These are phyloP conservation scores for Tigriopus californicus DNA, from an alignment of 2,888 invertebrate species.

Conservation along the genomic window DNA sequence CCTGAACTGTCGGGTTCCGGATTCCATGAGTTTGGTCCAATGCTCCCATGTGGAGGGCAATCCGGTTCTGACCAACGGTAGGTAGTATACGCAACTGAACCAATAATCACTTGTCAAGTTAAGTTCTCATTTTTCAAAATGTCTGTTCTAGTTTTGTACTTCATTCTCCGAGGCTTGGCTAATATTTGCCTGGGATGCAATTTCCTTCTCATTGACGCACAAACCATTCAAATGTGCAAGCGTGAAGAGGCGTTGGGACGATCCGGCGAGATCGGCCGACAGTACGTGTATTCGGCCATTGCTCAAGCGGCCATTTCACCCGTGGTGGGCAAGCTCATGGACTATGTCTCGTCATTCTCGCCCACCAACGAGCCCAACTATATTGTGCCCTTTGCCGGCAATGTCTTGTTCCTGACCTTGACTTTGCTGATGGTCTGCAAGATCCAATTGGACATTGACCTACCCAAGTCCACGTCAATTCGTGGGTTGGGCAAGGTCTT, in stretches of 20 bases:
- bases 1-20: neutral
- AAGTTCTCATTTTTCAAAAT: too few species aligned
- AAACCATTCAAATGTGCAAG: constrained; percentile 65
- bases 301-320: constrained; percentile 60
- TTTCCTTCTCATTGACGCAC: constrained; percentile 74
- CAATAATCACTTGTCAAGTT: too few species aligned
- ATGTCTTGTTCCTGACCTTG: constrained; percentile 1
- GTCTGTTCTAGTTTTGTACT: constrained; percentile 41
- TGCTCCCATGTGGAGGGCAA: neutral
- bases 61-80: neutral
- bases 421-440: constrained; percentile 11
- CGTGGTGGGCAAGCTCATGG: constrained; percentile 16
- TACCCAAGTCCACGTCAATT: constrained; percentile 57
- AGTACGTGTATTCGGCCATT: constrained; percentile 55
- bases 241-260: constrained; percentile 35
- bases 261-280: constrained; percentile 53
- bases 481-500: constrained; percentile 52
- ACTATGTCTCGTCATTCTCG: neutral
- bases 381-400: neutral
- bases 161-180: constrained; percentile 53
- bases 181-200: constrained; percentile 63
- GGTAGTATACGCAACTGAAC: too few species aligned
- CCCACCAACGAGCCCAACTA: constrained; percentile 2
- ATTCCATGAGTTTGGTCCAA: too few species aligned
- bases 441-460: constrained; percentile 27